Percentiles rank a stretch among this genome's conserved stretches.
These are phyloP conservation scores for Hylia prasina DNA, from an alignment of 2,113 vertebrate species.

Conservation along the genomic window DNA sequence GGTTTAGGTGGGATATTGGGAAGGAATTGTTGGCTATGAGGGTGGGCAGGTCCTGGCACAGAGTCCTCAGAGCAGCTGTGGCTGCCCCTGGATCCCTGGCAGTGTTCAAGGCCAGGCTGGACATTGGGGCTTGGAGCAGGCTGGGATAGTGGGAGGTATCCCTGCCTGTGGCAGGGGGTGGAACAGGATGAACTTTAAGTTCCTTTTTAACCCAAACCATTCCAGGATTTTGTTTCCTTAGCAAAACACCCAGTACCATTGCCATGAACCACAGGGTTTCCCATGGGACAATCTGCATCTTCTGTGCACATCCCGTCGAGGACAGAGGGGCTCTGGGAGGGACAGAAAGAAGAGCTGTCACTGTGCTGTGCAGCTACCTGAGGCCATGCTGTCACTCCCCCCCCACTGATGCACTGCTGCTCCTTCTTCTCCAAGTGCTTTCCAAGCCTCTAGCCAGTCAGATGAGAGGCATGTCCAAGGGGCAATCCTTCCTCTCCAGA, in stretches of 20 bases:
- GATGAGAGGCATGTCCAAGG: not conserved
- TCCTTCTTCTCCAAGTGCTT: not conserved
- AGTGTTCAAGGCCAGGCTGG: not conserved
- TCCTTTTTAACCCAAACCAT: not conserved
- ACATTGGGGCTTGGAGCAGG: not conserved
- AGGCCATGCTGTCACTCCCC: not conserved
- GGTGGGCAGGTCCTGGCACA: fast-evolving
- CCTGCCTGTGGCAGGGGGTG: not conserved
- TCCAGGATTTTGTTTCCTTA: not conserved
- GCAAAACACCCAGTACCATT: constrained; percentile 57
- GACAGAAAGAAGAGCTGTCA: not conserved
- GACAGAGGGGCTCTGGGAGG: constrained; percentile 66
- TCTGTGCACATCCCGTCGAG: constrained; percentile 50
- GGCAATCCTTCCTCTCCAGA: not conserved
- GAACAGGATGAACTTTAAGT: not conserved
- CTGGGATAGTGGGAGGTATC: not conserved
- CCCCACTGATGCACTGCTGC: fast-evolving
- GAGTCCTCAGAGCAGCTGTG: not conserved
- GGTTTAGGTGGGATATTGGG: not conserved
- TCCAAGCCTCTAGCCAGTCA: not conserved
- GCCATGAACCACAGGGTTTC: constrained; percentile 62
- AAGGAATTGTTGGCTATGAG: fast-evolving
- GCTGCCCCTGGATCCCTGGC: not conserved
- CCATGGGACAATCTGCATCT: constrained; percentile 64
- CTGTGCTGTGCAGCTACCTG: fast-evolving